Percentiles rank a stretch among this genome's conserved stretches.
These are phyloP conservation scores for Drosophila paranaensis DNA, from an alignment of 2,888 invertebrate species.

Conservation along the genomic window DNA sequence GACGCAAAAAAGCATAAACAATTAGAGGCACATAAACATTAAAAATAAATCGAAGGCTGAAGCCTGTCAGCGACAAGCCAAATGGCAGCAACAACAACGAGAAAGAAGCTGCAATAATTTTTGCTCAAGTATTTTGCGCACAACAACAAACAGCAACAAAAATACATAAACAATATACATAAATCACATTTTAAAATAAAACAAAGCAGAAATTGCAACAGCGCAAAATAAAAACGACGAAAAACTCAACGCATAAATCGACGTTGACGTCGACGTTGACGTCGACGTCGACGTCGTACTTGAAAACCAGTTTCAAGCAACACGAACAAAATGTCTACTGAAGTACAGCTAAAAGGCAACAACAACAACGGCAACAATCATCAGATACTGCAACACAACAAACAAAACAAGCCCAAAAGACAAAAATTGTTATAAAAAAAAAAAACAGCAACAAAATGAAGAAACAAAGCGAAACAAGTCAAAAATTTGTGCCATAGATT, in stretches of 20 bases:
- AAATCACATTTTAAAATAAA: conserved; percentile 77
- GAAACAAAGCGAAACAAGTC: conserved; percentile 13
- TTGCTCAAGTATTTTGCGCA: conserved; percentile 70
- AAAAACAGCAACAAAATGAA: conserved; percentile 22
- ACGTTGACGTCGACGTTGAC: conserved; percentile 25
- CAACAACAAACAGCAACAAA: conserved; percentile 34
- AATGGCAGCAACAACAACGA: conserved; percentile 30
- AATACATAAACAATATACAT: conserved; percentile 68
- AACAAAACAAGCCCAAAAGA: conserved; percentile 47
- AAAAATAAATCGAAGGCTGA: conserved; percentile 80
- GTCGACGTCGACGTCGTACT: conserved; percentile 62
- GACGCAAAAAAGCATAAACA: conserved; percentile 66
- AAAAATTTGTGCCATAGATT: conserved; percentile 36
- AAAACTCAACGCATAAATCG: conserved; percentile 75
- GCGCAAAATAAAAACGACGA: conserved; percentile 51
- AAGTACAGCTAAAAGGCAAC: conserved; percentile 75
- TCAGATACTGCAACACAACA: conserved; percentile 43
- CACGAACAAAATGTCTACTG: conserved; percentile 57
- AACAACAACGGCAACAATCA: conserved; percentile 41
- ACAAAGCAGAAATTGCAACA: conserved; percentile 77
- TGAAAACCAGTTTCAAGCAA: conserved; percentile 72
- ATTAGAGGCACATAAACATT: conserved; percentile 79
- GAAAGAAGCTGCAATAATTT: conserved; percentile 78
- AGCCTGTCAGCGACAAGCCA: conserved; percentile 47
- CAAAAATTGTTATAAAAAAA: conserved; percentile 31